Percentiles rank a stretch among this genome's conserved stretches.
These are phyloP conservation scores for Orius laevigatus DNA, from an alignment of 1,140 invertebrate species.

Conservation along the genomic window DNA sequence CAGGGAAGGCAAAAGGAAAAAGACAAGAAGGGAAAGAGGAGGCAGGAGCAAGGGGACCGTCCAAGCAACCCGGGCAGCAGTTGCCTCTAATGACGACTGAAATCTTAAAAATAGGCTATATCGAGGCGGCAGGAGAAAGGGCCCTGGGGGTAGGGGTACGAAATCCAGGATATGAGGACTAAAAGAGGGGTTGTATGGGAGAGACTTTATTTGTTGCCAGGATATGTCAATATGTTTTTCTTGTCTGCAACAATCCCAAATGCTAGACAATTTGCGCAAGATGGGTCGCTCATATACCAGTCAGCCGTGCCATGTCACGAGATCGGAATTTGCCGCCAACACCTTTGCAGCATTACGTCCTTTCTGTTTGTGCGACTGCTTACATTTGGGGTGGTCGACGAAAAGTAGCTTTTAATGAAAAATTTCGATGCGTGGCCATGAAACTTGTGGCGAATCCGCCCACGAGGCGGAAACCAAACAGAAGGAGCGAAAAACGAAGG, in stretches of 20 bases:
- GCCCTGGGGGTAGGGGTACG: no score
- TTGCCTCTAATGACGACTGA: slow-evolving; percentile 99
- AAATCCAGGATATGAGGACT: slow-evolving; percentile 99
- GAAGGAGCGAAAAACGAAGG: slow-evolving; percentile 1
- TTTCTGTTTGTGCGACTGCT: slow-evolving; percentile 83
- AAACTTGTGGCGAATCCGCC: slow-evolving; percentile 51
- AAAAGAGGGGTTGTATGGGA: slow-evolving; percentile 98
- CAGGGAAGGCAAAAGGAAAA: no score
- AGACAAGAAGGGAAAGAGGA: no score
- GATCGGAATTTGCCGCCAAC: slow-evolving; percentile 95
- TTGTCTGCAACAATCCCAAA: slow-evolving; percentile 99
- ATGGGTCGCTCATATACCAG: slow-evolving; percentile 92
- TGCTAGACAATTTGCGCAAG: slow-evolving; percentile 93
- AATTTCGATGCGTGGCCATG: slow-evolving; percentile 97
- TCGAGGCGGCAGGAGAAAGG: slow-evolving; percentile 91
- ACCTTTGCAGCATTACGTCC: slow-evolving; percentile 96
- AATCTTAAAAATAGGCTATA: slow-evolving; percentile 98
- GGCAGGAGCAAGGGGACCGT: slow-evolving; percentile 59
- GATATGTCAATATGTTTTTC: slow-evolving; percentile 98
- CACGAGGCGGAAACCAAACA: slow-evolving; percentile 21
- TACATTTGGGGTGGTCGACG: slow-evolving; percentile 93
- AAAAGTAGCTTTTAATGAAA: slow-evolving; percentile 79
- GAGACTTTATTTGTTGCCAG: slow-evolving; percentile 90
- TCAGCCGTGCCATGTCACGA: slow-evolving; percentile 96
- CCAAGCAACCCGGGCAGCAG: slow-evolving; percentile 97